Evolutionary conservation across 53 echinoderm and acorn worm genomes (phyloP).

Genomic region (Astropecten irregularis): DNA sequence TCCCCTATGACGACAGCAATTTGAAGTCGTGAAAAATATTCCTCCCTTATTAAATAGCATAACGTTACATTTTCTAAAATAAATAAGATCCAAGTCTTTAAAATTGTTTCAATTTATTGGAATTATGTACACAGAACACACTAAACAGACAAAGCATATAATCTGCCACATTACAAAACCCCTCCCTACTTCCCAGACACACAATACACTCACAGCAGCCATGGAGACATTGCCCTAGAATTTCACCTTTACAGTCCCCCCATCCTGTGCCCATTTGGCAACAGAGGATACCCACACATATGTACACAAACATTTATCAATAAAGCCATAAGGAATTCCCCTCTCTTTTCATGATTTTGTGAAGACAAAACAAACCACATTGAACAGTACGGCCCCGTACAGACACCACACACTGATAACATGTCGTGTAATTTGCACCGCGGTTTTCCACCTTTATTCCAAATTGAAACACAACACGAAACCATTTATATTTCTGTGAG

Average conservation of each 20-base stretch:
- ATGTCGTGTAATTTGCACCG: slow-evolving; percentile 27
- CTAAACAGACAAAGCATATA: neutral
- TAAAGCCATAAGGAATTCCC: slow-evolving; percentile 40
- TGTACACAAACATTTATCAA: slow-evolving; percentile 52
- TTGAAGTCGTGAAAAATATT: too few relatives aligned
- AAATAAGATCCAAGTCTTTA: too few relatives aligned
- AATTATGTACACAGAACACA: too few relatives aligned
- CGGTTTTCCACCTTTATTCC: slow-evolving; percentile 22
- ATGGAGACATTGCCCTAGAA: neutral
- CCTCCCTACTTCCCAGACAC: slow-evolving; percentile 2
- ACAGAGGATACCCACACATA: slow-evolving; percentile 29
- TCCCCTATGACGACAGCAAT: too few relatives aligned
- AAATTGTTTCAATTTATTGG: too few relatives aligned
- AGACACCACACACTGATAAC: slow-evolving; percentile 45
- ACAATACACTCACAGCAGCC: neutral
- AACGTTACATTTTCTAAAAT: too few relatives aligned
- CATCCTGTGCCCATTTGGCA: slow-evolving; percentile 16
- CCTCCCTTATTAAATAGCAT: too few relatives aligned
- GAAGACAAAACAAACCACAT: slow-evolving; percentile 24
- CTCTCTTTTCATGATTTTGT: slow-evolving; percentile 51
- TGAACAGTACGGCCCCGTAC: neutral
- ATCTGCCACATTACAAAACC: neutral
- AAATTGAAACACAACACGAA: slow-evolving; percentile 34
- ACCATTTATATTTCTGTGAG: neutral
- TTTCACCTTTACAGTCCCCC: neutral